A percentile compares a stretch with the other conserved stretches of the same genome.
Evolutionary conservation across 2,797 vertebrate genomes (phyloP).

Genomic region (Schizopygopsis pylzovi): DNA sequence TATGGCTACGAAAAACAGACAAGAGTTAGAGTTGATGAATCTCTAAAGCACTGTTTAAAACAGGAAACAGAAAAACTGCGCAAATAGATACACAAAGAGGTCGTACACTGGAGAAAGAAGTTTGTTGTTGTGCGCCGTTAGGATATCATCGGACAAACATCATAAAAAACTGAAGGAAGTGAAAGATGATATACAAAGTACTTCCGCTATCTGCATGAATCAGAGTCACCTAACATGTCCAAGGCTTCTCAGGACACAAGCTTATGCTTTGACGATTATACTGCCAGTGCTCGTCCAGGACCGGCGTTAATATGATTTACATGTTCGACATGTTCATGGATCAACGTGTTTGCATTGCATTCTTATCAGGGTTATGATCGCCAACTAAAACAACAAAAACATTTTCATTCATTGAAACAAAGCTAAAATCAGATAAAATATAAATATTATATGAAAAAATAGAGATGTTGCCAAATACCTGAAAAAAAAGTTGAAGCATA

Average conservation of each 20-base stretch:
- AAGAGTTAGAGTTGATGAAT: neutral
- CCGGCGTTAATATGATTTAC: neutral
- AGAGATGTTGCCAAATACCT: neutral
- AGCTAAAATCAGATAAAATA: neutral
- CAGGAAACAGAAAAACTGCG: neutral
- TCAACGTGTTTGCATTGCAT: neutral
- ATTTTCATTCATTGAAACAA: neutral
- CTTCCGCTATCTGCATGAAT: conserved; percentile 3
- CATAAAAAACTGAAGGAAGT: neutral
- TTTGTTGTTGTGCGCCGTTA: neutral
- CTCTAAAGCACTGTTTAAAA: neutral
- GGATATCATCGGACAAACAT: neutral
- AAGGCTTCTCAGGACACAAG: neutral
- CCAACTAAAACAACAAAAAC: neutral
- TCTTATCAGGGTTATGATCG: neutral
- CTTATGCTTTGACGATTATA: conserved; percentile 4
- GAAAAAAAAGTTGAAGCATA: neutral
- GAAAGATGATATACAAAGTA: neutral
- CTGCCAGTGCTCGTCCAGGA: neutral
- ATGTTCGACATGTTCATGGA: neutral
- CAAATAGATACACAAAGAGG: neutral
- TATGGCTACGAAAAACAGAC: neutral
- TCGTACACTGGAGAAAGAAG: neutral
- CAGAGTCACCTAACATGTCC: neutral
- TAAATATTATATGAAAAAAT: neutral